Evolutionary conservation across 2,113 vertebrate species (phyloP).

Genomic region (Bubalus kerabau): DNA sequence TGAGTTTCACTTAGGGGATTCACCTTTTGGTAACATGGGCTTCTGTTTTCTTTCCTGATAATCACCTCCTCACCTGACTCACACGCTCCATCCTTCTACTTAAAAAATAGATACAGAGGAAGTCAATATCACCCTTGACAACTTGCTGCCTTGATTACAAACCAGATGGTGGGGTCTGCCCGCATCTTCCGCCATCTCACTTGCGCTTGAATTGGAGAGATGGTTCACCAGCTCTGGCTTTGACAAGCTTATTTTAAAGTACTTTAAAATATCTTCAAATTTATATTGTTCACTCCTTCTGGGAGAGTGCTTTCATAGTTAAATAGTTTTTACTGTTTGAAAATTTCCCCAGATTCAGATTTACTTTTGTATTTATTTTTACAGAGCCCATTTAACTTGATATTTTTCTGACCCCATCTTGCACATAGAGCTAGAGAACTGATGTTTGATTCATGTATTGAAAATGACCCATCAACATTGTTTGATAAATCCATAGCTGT

Average conservation of each 20-base stretch:
- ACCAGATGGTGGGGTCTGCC: accelerated
- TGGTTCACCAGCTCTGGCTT: not conserved
- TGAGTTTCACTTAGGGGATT: not conserved
- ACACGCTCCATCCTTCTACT: not conserved
- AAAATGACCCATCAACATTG: not conserved
- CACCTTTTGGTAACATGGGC: not conserved
- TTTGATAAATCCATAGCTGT: not conserved
- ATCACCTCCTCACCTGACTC: accelerated
- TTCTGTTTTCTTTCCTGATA: not conserved
- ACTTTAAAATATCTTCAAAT: not conserved
- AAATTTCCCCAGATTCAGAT: not conserved
- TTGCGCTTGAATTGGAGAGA: accelerated
- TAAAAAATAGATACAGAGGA: not conserved
- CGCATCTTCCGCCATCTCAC: accelerated
- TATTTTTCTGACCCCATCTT: not conserved
- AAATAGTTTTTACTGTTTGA: not conserved
- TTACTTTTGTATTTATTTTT: not conserved
- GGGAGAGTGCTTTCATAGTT: not conserved
- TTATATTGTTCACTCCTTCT: not conserved
- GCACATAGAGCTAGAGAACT: not conserved
- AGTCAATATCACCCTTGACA: accelerated
- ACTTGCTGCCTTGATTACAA: not conserved
- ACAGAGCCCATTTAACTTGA: not conserved
- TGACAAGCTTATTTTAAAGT: not conserved
- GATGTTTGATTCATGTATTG: not conserved